These are phyloP conservation scores for Oasisia sp. DNA, from an alignment of 2,888 invertebrate species.

Conservation along the genomic window DNA sequence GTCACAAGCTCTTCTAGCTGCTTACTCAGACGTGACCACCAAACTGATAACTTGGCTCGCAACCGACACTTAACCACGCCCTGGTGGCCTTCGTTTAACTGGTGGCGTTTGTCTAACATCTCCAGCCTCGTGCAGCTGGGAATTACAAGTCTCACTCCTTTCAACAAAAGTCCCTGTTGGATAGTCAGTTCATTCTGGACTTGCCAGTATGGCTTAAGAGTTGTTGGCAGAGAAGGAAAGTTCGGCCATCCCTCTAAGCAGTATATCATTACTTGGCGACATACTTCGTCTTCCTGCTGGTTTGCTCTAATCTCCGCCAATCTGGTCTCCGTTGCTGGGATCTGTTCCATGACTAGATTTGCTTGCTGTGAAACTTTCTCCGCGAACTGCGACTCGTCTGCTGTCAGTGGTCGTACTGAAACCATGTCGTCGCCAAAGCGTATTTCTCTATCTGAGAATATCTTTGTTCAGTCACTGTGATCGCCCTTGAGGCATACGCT, in stretches of 20 bases:
- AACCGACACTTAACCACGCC: too few species aligned
- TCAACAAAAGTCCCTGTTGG: conserved; percentile 22
- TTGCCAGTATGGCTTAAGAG: not conserved
- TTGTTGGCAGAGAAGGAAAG: not conserved
- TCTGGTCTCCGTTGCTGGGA: not conserved
- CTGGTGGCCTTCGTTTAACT: not conserved
- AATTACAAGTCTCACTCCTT: not conserved
- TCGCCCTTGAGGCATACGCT: conserved; percentile 55
- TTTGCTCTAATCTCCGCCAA: not conserved
- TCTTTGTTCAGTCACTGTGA: conserved; percentile 39
- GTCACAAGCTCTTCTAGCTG: too few species aligned
- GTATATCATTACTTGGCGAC: not conserved
- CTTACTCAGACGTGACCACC: not conserved
- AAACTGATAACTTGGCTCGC: too few species aligned
- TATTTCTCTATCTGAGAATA: conserved; percentile 47
- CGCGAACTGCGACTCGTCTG: not conserved
- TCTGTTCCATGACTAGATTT: not conserved
- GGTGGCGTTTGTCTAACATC: conserved; percentile 18
- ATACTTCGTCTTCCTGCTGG: not conserved
- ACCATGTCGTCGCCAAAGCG: conserved; percentile 25
- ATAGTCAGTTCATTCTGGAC: conserved; percentile 10
- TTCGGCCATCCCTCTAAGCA: not conserved
- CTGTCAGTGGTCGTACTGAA: not conserved
- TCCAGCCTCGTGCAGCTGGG: conserved; percentile 8
- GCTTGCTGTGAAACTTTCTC: not conserved